Evolutionary conservation across 2,113 vertebrate genomes (phyloP).

Genomic region (Vombatus ursinus): DNA sequence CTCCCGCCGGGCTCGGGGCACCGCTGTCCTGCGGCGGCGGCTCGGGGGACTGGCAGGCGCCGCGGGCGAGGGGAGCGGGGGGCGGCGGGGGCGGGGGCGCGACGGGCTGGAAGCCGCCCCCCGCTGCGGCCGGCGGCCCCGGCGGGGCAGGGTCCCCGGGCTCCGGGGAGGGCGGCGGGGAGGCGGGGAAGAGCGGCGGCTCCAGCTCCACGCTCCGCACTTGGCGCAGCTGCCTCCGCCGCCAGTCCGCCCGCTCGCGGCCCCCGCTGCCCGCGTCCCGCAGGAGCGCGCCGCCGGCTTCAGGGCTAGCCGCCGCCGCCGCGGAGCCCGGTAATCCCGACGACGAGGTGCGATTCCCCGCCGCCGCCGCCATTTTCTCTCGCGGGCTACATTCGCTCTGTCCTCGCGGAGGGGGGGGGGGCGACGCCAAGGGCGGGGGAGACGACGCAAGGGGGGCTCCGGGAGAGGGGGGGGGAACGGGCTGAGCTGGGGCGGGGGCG

Average conservation of each 20-base stretch:
- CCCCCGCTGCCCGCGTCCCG: slow-evolving; percentile 73
- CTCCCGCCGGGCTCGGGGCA: slow-evolving; percentile 53
- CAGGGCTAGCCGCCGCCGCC: slow-evolving; percentile 61
- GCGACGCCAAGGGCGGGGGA: background rate
- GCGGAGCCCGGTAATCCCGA: slow-evolving; percentile 79
- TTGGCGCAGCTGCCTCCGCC: slow-evolving; percentile 89
- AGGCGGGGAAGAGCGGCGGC: slow-evolving; percentile 80
- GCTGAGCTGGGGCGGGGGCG: background rate
- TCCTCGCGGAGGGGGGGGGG: slow-evolving; percentile 73
- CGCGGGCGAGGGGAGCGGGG: slow-evolving; percentile 59
- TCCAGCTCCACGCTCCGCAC: slow-evolving; percentile 91
- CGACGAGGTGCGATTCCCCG: slow-evolving; percentile 86
- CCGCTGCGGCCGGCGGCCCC: slow-evolving; percentile 55
- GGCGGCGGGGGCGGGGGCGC: slow-evolving; percentile 68
- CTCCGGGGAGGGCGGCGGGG: slow-evolving; percentile 69
- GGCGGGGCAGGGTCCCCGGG: slow-evolving; percentile 71
- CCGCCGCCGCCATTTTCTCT: slow-evolving; percentile 93
- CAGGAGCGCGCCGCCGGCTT: slow-evolving; percentile 63
- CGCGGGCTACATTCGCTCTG: slow-evolving; percentile 86
- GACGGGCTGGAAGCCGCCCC: slow-evolving; percentile 36
- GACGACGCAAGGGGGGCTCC: background rate
- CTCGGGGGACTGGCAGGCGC: slow-evolving; percentile 59
- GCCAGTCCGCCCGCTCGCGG: slow-evolving; percentile 85
- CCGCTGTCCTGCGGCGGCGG: slow-evolving; percentile 57
- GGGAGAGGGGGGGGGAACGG: background rate